These are phyloP conservation scores for Xylota segnis DNA, from an alignment of 2,888 invertebrate genomes.

Conservation along the genomic window DNA sequence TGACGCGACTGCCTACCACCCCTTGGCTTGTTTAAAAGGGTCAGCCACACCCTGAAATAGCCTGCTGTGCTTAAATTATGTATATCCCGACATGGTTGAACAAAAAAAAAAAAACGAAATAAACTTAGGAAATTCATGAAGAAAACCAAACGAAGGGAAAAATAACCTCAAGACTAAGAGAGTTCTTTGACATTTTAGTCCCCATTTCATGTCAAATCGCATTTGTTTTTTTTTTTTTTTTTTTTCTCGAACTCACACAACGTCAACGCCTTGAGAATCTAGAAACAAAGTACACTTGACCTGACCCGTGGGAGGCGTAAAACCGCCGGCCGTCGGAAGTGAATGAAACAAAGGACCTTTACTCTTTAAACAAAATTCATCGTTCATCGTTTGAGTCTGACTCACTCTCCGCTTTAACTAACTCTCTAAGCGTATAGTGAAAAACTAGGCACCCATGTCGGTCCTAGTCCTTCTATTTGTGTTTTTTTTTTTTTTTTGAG, in stretches of 20 bases:
- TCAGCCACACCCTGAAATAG: constrained; percentile 71
- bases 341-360: constrained; percentile 42
- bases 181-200: constrained; percentile 74
- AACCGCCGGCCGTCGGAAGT: constrained; percentile 11
- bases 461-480: constrained; percentile 28
- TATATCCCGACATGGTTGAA: constrained; percentile 9
- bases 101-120: constrained; percentile 23
- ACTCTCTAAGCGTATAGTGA: constrained; percentile 37
- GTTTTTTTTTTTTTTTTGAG: no score
- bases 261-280: constrained; percentile 6
- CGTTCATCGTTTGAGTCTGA: constrained; percentile 22
- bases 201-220: constrained; percentile 54
- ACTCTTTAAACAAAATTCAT: constrained; percentile 50
- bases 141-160: constrained; percentile 33
- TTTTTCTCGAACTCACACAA: background rate
- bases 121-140: constrained; percentile 27
- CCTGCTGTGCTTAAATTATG: constrained; percentile 66
- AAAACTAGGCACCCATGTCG: background rate
- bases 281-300: constrained; percentile 25
- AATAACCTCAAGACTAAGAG: constrained; percentile 31
- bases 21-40: constrained; percentile 53
- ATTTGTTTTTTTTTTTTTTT: constrained; percentile 6
- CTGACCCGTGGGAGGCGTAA: constrained; percentile 27
- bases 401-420: constrained; percentile 28
- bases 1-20: constrained; percentile 31